These are phyloP conservation scores for Brachionus manjavacas DNA, from an alignment of 1,140 invertebrate genomes.

Conservation along the genomic window DNA sequence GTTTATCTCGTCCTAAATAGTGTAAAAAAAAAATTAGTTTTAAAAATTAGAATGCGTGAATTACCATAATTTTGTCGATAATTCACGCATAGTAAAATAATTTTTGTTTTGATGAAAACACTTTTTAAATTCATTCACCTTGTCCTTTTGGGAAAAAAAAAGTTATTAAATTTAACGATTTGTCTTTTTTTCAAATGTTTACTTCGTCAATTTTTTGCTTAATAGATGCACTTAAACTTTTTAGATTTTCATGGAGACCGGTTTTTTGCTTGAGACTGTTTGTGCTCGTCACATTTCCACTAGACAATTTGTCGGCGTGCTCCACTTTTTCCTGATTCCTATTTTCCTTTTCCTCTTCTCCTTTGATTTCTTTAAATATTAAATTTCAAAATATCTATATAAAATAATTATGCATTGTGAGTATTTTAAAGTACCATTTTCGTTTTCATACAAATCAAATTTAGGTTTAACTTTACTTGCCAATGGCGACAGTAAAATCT, in stretches of 20 bases:
- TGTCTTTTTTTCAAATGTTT: not conserved
- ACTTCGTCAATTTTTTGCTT: conserved; percentile 38
- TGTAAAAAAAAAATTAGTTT: not conserved
- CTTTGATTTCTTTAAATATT: not conserved
- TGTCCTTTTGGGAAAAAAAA: not conserved
- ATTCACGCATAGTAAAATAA: conserved; percentile 11
- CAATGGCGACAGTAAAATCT: not conserved
- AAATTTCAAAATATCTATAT: not conserved
- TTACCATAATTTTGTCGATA: not conserved
- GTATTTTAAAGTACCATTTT: not conserved
- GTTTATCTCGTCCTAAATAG: not conserved
- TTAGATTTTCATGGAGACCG: conserved; percentile 32
- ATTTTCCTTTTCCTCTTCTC: not conserved
- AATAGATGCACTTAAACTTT: conserved; percentile 6
- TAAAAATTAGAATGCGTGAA: conserved; percentile 2
- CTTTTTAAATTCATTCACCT: conserved; percentile 6
- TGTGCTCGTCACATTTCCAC: not conserved
- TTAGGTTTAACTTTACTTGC: not conserved
- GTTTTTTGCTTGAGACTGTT: conserved; percentile 1
- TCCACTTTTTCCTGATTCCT: not conserved
- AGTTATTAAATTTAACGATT: not conserved
- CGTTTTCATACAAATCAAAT: conserved; percentile 1
- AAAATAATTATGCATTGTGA: not conserved
- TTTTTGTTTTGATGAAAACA: not conserved
- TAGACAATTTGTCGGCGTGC: not conserved